Conservation (phyloP, 2,113 vertebrate species). For the Cyprinus carpio region DNA sequence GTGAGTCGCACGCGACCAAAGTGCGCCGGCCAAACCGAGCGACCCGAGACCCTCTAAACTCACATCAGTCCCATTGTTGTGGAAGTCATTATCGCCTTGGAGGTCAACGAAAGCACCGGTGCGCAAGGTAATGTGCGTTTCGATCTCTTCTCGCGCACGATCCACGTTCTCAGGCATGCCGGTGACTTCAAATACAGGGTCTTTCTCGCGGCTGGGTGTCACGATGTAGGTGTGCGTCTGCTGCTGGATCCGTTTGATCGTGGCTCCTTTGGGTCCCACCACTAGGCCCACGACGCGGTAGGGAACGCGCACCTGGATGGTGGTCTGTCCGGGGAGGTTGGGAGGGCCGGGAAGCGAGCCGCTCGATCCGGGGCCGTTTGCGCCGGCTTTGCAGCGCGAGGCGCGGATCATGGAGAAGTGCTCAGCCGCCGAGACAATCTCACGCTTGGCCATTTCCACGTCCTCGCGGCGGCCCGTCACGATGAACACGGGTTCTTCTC, state of each 20-base stretch:
- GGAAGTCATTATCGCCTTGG: slow-evolving; percentile 93
- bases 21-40: slow-evolving; percentile 74
- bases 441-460: slow-evolving; percentile 94
- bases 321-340: slow-evolving; percentile 92
- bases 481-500: slow-evolving; percentile 93
- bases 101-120: slow-evolving; percentile 91
- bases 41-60: slow-evolving; percentile 87
- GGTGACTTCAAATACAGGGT: slow-evolving; percentile 94
- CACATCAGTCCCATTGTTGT: slow-evolving; percentile 95
- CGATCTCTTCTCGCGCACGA: slow-evolving; percentile 92
- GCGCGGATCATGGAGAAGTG: slow-evolving; percentile 98
- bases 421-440: slow-evolving; percentile 93
- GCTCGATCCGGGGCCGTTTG: slow-evolving; percentile 59
- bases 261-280: slow-evolving; percentile 94
- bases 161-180: slow-evolving; percentile 98
- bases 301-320: slow-evolving; percentile 95
- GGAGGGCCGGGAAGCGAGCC: slow-evolving; percentile 85
- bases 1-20: slow-evolving; percentile 85
- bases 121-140: slow-evolving; percentile 95
- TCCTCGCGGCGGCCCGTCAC: slow-evolving; percentile 95
- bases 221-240: slow-evolving; percentile 98
- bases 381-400: slow-evolving; percentile 82
- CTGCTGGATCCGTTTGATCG: slow-evolving; percentile 98
- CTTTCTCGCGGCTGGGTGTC: slow-evolving; percentile 93
- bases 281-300: slow-evolving; percentile 96